phyloP scores from a whole-genome alignment of 2,888 invertebrate species.

The Drosophila subquinaria region DNA sequence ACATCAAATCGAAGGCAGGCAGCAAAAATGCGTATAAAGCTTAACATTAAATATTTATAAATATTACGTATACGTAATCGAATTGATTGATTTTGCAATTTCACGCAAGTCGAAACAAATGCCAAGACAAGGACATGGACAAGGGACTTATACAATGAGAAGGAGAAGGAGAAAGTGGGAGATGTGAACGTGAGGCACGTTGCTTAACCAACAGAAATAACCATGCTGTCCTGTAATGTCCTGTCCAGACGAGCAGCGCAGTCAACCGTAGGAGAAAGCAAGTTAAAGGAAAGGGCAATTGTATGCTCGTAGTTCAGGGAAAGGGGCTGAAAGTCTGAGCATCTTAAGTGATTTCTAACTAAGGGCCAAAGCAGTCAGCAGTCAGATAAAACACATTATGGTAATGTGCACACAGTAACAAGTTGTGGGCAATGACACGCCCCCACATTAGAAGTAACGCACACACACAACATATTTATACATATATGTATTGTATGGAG shows the following conservation, averaged over 20 bases:
- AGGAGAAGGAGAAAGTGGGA: neutral
- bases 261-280: constrained; percentile 40
- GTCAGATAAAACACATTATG: constrained; percentile 76
- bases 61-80: constrained; percentile 80
- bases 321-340: constrained; percentile 16
- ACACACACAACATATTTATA: constrained; percentile 5
- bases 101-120: constrained; percentile 72
- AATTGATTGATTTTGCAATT: constrained; percentile 83
- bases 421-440: constrained; percentile 55
- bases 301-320: constrained; percentile 5
- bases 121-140: constrained; percentile 33
- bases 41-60: constrained; percentile 82
- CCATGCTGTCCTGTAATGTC: constrained; percentile 12
- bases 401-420: constrained; percentile 74
- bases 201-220: constrained; percentile 8
- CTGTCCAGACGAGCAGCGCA: constrained; percentile 15
- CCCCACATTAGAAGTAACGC: constrained; percentile 36
- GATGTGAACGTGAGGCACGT: neutral
- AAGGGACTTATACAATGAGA: constrained; percentile 26
- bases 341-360: constrained; percentile 74
- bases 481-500: no score
- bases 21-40: constrained; percentile 58
- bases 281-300: constrained; percentile 12
- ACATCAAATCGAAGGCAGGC: constrained; percentile 40
- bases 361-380: constrained; percentile 41